These are phyloP conservation scores for Tribolium madens DNA, from an alignment of 1,140 invertebrate genomes.

Conservation along the genomic window DNA sequence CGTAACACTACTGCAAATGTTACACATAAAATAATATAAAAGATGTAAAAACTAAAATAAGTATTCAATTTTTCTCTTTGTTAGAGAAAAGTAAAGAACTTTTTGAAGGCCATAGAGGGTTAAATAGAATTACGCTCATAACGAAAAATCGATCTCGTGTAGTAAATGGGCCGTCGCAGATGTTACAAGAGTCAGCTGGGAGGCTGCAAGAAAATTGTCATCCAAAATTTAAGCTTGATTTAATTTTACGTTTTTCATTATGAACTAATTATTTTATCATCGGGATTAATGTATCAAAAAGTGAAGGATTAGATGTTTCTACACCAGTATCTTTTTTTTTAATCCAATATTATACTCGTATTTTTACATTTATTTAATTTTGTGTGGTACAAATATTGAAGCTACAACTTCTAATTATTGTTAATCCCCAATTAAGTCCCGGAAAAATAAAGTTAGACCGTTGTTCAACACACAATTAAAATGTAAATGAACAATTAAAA, in stretches of 20 bases:
- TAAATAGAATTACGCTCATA: background rate
- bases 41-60: background rate
- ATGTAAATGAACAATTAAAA: background rate
- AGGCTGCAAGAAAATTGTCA: conserved; percentile 31
- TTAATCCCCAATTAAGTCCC: background rate
- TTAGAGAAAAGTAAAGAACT: background rate
- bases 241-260: conserved; percentile 17
- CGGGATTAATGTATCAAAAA: background rate
- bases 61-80: too few species aligned
- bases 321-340: too few species aligned
- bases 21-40: background rate
- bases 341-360: too few species aligned
- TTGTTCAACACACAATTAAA: background rate
- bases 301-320: too few species aligned
- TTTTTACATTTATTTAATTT: too few species aligned
- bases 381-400: background rate
- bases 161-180: conserved; percentile 23
- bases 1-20: background rate
- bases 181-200: conserved; percentile 26
- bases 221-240: conserved; percentile 22
- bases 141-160: conserved; percentile 34
- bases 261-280: conserved; percentile 1
- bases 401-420: background rate
- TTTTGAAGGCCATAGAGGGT: background rate
- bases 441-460: background rate